phyloP scores from a whole-genome alignment of 2,888 invertebrate species.

The Tholera decimalis region DNA sequence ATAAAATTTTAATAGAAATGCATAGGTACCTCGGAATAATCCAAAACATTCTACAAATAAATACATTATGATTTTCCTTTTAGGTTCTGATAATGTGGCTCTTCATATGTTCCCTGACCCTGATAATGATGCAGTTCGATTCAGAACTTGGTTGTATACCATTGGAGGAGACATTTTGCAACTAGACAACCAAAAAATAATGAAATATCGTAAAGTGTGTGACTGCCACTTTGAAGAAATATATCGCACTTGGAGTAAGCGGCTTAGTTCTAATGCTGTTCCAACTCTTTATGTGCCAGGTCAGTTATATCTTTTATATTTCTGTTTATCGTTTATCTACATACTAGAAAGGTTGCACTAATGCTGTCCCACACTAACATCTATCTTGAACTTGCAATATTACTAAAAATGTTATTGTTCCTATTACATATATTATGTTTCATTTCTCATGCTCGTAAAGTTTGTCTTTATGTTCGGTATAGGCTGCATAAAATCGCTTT shows the following conservation, averaged over 20 bases:
- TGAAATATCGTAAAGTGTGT: not conserved
- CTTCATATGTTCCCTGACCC: slow-evolving; percentile 2
- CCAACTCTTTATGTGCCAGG: slow-evolving; percentile 7
- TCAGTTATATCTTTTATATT: not conserved
- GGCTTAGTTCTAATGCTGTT: slow-evolving; percentile 10
- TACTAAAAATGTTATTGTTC: too few species aligned
- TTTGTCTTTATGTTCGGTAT: too few species aligned
- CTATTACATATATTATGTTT: too few species aligned
- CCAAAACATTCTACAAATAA: not conserved
- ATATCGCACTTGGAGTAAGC: slow-evolving; percentile 2
- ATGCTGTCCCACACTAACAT: too few species aligned
- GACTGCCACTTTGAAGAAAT: slow-evolving; percentile 2
- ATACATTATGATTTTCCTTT: not conserved
- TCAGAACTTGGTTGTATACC: slow-evolving; percentile 6
- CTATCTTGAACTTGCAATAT: too few species aligned
- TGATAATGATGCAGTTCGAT: slow-evolving; percentile 12
- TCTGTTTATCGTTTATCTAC: too few species aligned
- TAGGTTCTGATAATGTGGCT: slow-evolving; percentile 3
- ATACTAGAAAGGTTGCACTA: too few species aligned
- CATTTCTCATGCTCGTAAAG: too few species aligned
- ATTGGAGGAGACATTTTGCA: slow-evolving; percentile 8
- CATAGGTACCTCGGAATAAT: not conserved
- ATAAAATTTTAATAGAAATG: too few species aligned
- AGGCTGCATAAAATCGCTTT: too few species aligned
- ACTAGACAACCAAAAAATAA: slow-evolving; percentile 1